Evolutionary conservation across 2,797 vertebrate genomes (phyloP), one percentile per base, ranked within the genome.

Genomic region (Ispidina lecontei): DNA sequence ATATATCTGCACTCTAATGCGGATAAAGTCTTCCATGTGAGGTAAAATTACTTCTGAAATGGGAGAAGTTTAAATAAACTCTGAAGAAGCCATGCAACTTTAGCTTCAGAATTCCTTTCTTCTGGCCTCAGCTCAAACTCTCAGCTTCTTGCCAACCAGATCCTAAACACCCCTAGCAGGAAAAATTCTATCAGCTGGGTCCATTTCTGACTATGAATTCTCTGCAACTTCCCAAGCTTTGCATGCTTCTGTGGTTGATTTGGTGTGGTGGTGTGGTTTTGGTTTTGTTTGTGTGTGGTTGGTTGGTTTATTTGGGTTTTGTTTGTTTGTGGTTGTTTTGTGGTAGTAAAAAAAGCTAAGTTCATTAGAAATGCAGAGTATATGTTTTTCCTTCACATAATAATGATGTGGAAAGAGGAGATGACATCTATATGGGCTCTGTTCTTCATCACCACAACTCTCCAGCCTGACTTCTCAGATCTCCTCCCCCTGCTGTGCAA

Each of bases 1-100:
- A 96, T 97, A 96, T 72, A 96, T 96, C 95, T 94, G 91, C 95
- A 96, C 93, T 96, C 85, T 95, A 96, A 97, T 95, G 91, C 73
- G 84, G 60, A 89, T 94, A 67, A 94, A 91, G 71, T 91, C 80
- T 86, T 95, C 87, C 67, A 14, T 64, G 64, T 58, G 77, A 91
- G 52, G 69, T 84, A 84, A 92, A 91, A 74, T 89, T 94, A 94
- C 54, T 94, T 96, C 25, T 93, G 89, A 93, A 92, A 75, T 54
- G 76, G 81, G 37, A 90, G 39, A 89, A 96, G 91, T 94, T 96
- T 88, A 88, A 87, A 82, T 81, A 91, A 94, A 75, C 75, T 93
- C 58, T 90, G 12, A 93, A 93, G 77, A 89, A 80, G 70, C 64
- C 29, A 10, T 65, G 55, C 7, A 95, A 81, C 83, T 95, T 93